Conservation (phyloP, 2,888 invertebrate species). For the Drosophila leonis region DNA sequence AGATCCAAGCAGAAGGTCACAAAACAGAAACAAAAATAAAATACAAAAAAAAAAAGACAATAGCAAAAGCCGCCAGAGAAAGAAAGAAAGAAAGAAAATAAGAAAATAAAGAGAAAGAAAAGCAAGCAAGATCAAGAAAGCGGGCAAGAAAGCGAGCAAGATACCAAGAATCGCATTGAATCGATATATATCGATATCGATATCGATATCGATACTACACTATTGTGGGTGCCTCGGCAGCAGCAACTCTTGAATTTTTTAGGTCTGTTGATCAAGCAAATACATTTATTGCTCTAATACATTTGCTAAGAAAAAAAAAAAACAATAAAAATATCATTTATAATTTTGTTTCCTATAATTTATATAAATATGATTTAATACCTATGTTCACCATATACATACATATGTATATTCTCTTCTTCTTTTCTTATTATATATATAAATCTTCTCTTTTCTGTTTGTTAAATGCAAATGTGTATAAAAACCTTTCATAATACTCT, state of each 20-base stretch:
- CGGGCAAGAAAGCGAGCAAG: constrained; percentile 19
- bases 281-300: constrained; percentile 54
- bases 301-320: constrained; percentile 50
- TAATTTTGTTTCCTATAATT: constrained; percentile 17
- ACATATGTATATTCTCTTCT: constrained; percentile 21
- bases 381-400: constrained; percentile 45
- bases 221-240: constrained; percentile 55
- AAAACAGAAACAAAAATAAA: constrained; percentile 28
- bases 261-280: constrained; percentile 63
- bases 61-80: constrained; percentile 21
- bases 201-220: constrained; percentile 14
- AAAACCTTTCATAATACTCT: constrained; percentile 15
- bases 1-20: constrained; percentile 28
- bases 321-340: constrained; percentile 32
- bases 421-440: constrained; percentile 25
- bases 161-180: constrained; percentile 16
- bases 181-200: constrained; percentile 31
- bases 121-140: constrained; percentile 19
- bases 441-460: constrained; percentile 18
- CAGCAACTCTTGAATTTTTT: constrained; percentile 58
- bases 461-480: constrained; percentile 57
- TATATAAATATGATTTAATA: constrained; percentile 50
- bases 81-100: constrained; percentile 19
- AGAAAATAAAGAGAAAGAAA: constrained; percentile 18
- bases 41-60: constrained; percentile 12